phyloP scores from a whole-genome alignment of 2,888 invertebrate species.

The Philhelius pedissequus region DNA sequence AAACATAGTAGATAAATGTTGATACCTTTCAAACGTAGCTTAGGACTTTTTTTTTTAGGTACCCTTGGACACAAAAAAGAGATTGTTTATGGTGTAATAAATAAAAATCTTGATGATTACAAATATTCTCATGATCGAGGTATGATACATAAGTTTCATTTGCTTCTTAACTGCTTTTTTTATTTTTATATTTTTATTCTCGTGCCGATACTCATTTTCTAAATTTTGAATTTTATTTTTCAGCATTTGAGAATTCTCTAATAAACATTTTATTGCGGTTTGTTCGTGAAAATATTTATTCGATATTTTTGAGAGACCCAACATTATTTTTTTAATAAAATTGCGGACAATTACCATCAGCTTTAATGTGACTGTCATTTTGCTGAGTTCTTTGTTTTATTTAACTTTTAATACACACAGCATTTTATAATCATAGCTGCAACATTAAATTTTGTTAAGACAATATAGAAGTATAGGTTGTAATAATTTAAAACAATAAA shows the following conservation, averaged over 20 bases:
- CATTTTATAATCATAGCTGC: too few species aligned
- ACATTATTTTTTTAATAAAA: too few species aligned
- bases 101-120: constrained; percentile 56
- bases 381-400: too few species aligned
- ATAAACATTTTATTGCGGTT: not conserved
- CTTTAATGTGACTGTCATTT: too few species aligned
- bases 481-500: too few species aligned
- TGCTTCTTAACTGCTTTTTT: constrained; percentile 20
- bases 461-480: too few species aligned
- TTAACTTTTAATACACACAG: too few species aligned
- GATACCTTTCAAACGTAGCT: not conserved
- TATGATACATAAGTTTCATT: not conserved
- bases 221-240: not conserved
- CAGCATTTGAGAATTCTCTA: not conserved
- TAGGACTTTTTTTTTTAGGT: not conserved
- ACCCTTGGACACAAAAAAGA: not conserved
- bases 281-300: not conserved
- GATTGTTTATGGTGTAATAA: constrained; percentile 58
- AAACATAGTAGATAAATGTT: not conserved
- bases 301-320: too few species aligned
- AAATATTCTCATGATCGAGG: constrained; percentile 42
- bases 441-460: too few species aligned
- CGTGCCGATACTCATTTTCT: not conserved
- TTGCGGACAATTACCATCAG: too few species aligned
- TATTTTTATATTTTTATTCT: not conserved